These are phyloP conservation scores for Microplitis manilae DNA, from an alignment of 2,888 invertebrate genomes.

Conservation along the genomic window DNA sequence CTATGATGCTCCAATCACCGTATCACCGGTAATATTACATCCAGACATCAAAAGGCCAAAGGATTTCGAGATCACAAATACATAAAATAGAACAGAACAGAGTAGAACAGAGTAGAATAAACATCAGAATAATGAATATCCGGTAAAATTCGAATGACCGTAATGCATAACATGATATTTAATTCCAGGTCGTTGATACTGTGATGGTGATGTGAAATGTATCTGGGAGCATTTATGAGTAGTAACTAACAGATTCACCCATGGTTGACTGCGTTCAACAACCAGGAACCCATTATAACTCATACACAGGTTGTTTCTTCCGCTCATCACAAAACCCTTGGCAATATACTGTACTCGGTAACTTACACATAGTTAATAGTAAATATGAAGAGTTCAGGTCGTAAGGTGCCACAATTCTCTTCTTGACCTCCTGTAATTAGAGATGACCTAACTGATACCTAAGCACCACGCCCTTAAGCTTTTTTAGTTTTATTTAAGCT, in stretches of 20 bases:
- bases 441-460: slow-evolving; percentile 56
- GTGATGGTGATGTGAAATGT: background rate
- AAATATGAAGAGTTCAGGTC: slow-evolving; percentile 52
- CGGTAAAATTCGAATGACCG: background rate
- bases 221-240: background rate
- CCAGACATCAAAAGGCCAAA: background rate
- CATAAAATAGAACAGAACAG: background rate
- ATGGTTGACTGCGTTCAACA: background rate
- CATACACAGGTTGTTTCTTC: background rate
- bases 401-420: slow-evolving; percentile 53
- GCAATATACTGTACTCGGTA: slow-evolving; percentile 31
- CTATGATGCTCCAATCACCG: background rate
- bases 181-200: background rate
- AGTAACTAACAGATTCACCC: background rate
- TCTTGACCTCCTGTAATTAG: slow-evolving; percentile 55
- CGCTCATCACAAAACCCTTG: background rate
- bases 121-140: background rate
- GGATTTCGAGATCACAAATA: background rate
- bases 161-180: background rate
- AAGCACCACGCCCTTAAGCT: slow-evolving; percentile 29
- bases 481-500: slow-evolving; percentile 25
- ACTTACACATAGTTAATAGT: slow-evolving; percentile 39
- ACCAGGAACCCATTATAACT: background rate
- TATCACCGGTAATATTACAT: background rate
- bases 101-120: background rate